phyloP scores from a whole-genome alignment of 2,888 invertebrate species.

The Euzophera pinguis region DNA sequence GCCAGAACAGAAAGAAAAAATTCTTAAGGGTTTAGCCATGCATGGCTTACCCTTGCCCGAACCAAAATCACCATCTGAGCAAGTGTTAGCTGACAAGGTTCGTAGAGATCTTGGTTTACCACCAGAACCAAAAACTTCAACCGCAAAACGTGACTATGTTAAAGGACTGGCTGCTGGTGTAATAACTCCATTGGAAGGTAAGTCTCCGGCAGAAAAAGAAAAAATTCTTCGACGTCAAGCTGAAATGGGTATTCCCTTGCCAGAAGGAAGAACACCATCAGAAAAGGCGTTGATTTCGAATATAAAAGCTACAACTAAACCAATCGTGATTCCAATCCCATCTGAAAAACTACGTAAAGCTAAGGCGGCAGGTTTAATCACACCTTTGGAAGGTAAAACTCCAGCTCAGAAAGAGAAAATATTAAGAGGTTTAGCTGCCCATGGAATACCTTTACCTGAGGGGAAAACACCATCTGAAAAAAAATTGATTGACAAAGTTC shows the following conservation, averaged over 20 bases:
- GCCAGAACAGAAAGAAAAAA: conserved; percentile 18
- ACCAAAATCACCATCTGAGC: conserved; percentile 7
- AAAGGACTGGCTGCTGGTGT: conserved; percentile 28
- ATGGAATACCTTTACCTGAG: conserved; percentile 30
- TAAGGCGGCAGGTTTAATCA: conserved; percentile 24
- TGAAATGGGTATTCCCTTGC: conserved; percentile 26
- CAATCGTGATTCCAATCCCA: conserved; percentile 11
- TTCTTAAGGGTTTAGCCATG: conserved; percentile 17
- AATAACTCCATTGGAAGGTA: conserved; percentile 29
- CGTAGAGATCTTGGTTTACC: conserved; percentile 30
- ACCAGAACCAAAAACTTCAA: conserved; percentile 31
- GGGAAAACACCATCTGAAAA: conserved; percentile 21
- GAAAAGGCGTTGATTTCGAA: conserved; percentile 19
- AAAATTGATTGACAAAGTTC: conserved; percentile 17
- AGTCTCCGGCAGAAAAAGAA: conserved; percentile 24
- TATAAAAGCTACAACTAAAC: conserved; percentile 11
- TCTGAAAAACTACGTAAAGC: conserved; percentile 21
- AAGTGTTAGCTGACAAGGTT: conserved; percentile 15
- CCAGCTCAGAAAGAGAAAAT: conserved; percentile 35
- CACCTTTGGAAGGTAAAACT: conserved; percentile 34
- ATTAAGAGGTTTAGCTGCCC: conserved; percentile 25
- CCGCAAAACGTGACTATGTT: conserved; percentile 23
- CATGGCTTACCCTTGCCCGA: conserved; percentile 1
- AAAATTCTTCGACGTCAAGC: conserved; percentile 22
- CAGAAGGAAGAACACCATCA: conserved; percentile 28